Percentiles rank a stretch among this genome's conserved stretches.
phyloP scores from a whole-genome alignment of 2,113 vertebrate genomes.

The Heterotilapia buettikoferi region DNA sequence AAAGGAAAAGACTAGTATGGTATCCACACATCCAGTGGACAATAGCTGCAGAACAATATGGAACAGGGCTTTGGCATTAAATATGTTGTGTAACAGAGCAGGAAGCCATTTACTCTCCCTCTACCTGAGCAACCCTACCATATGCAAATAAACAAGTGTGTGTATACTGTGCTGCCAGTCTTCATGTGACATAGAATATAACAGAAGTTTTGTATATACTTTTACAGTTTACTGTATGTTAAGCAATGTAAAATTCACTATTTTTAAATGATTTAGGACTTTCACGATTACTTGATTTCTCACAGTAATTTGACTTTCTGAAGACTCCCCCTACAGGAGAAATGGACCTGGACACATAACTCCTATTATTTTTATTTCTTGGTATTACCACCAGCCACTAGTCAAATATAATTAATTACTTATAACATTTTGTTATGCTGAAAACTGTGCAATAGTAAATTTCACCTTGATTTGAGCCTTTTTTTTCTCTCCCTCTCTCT shows the following conservation, averaged over 20 bases:
- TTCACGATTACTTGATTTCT: neutral
- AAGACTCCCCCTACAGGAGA: neutral
- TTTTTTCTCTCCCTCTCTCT: neutral
- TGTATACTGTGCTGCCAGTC: neutral
- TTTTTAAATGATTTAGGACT: neutral
- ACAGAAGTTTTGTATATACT: neutral
- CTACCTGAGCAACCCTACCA: conserved; percentile 16
- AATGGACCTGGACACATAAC: neutral
- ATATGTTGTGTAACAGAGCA: conserved; percentile 61
- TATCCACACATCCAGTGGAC: conserved; percentile 69
- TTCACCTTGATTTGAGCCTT: neutral
- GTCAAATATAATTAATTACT: neutral
- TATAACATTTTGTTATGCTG: neutral
- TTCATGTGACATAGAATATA: neutral
- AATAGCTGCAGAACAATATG: conserved; percentile 72
- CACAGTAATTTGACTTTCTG: neutral
- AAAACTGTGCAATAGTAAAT: neutral
- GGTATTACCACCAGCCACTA: neutral
- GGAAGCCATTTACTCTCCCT: conserved; percentile 37
- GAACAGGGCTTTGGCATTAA: conserved; percentile 68
- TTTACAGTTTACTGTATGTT: neutral
- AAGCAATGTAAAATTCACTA: neutral
- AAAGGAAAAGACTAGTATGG: conserved; percentile 74
- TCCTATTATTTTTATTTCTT: neutral
- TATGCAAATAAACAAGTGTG: conserved; percentile 11